Base-by-base conservation (phyloP, 2,797 vertebrate genomes). In the Tarsius wallacei region DNA sequence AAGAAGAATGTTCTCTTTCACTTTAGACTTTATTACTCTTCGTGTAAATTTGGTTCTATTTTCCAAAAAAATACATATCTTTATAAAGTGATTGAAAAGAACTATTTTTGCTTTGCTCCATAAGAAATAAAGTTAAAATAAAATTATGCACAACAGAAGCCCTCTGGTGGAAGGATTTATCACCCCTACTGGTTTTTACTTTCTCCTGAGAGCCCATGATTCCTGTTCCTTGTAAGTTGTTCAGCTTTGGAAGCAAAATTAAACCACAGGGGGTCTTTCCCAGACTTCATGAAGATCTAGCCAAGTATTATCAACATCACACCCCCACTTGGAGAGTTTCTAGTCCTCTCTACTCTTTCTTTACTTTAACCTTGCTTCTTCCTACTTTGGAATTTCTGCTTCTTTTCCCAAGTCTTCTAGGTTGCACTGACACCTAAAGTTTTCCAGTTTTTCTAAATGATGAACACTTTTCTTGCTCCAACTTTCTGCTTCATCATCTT, bases 111-210 rank as follows among this genome's bases (percentile, higher is more conserved):
- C 13, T 95, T 81, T 91, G 31, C 16, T n/a, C 47, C 51, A 8
- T 82, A 61, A 95, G 80, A 96, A 71, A 91, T 64, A 83, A 95
- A 88, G 16, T 59, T 85, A 64, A 78, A 90, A 90, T 83, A 80
- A 81, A 87, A 64, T 33, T 80, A 14, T 61, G 21, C 21, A 36
- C 19, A 77, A 2, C 3, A 28, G 87, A 91, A 49, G 14, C 6
- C 14, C 26, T 70, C 0, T 0, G 31, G 4, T 49, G 14, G 13
- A 59, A 24, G 3, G 2, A 0, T 31, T 71, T 81, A 31, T 73
- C 71, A 33, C 7, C 12, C 9, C 3, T 70, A 5, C 9, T 28
- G 51, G 12, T 51, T 36, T 77, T 63, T 15, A 61, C 31, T 93
- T 4, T 95, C 42, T 91, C 63, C 8, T 12, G 57, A 70, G 49